Evolutionary conservation across 2,888 invertebrate species (phyloP), one percentile per base, ranked within the genome.

Genomic region (Graphium colonna): DNA sequence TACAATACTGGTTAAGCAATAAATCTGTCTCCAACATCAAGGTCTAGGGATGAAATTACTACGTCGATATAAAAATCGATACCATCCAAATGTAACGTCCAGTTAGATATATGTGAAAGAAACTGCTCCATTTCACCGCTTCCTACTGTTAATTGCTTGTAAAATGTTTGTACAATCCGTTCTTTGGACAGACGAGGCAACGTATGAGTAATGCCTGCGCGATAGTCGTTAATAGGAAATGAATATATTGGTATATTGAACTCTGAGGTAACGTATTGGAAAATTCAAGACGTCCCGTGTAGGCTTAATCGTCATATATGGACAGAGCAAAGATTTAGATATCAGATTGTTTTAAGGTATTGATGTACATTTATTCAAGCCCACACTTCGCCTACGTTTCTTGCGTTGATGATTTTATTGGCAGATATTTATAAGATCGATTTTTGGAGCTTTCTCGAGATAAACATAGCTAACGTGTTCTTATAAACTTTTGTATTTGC

Each of bases 191-290:
- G 56, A 61, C 60, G 65, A 66, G 67, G 60, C 64, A 62, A 69
- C 64, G 55, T 52, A 67, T 72, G 71, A 75, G 59, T 73, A 71
- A 73, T 71, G 61, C 62, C 47, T 52, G 56, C 52, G 57, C 60
- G 58, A 62, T 68, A 60, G 61, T 68, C 62, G 69, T 68, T 68
- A 61, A 56, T 60, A 66, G 65, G 61, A 58, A 73, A 67, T 65
- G 62, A 68, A 70, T 67, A 67, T 65, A 62, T 56, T 58, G 61
- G 73, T 68, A 60, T 68, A 68, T 69, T 76, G 67, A 67, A 64
- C 64, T 56, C 58, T 36, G 51, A 46, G 47, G 48, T 57, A 46
- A 41, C 43, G 40, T 44, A 38, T 38, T 33, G 46, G 13, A 31
- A 51, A 52, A 50, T 41, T 47, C 36, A 42, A 38, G 39, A 45